phyloP scores from a whole-genome alignment of 2,888 invertebrate genomes.

The Eristalis pertinax region DNA sequence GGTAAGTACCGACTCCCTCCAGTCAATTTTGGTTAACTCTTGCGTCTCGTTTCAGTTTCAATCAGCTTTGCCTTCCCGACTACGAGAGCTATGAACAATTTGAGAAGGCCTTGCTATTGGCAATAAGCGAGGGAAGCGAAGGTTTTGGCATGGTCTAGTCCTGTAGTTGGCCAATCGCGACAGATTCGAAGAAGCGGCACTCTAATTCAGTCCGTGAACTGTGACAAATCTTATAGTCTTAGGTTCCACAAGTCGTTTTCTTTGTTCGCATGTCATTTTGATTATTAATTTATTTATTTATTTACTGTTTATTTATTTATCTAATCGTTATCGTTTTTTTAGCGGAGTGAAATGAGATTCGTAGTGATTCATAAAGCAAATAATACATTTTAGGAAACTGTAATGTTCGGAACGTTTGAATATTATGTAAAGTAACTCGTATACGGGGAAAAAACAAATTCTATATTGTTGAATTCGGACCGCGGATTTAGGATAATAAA shows the following conservation, averaged over 20 bases:
- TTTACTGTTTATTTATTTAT: slow-evolving; percentile 17
- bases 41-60: slow-evolving; percentile 86
- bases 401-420: slow-evolving; percentile 47
- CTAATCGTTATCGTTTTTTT: slow-evolving; percentile 18
- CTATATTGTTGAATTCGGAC: slow-evolving; percentile 42
- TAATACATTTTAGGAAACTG: slow-evolving; percentile 23
- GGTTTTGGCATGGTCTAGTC: slow-evolving; percentile 88
- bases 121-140: slow-evolving; percentile 97
- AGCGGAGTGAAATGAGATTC: slow-evolving; percentile 27
- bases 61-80: slow-evolving; percentile 96
- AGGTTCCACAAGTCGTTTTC: slow-evolving; percentile 6
- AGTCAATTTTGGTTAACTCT: neutral
- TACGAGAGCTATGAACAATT: slow-evolving; percentile 97
- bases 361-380: slow-evolving; percentile 39
- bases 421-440: slow-evolving; percentile 15
- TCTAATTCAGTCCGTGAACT: slow-evolving; percentile 1
- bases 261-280: slow-evolving; percentile 8
- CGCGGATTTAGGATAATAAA: slow-evolving; percentile 39
- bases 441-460: slow-evolving; percentile 31
- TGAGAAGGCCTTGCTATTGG: slow-evolving; percentile 93
- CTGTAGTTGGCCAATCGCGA: neutral
- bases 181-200: too few species aligned
- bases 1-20: slow-evolving; percentile 83
- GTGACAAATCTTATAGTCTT: slow-evolving; percentile 53
- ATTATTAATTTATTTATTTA: neutral